Evolutionary conservation across 2,797 vertebrate species (phyloP), one percentile per base, ranked within the genome.

Genomic region (Galago senegalensis): DNA sequence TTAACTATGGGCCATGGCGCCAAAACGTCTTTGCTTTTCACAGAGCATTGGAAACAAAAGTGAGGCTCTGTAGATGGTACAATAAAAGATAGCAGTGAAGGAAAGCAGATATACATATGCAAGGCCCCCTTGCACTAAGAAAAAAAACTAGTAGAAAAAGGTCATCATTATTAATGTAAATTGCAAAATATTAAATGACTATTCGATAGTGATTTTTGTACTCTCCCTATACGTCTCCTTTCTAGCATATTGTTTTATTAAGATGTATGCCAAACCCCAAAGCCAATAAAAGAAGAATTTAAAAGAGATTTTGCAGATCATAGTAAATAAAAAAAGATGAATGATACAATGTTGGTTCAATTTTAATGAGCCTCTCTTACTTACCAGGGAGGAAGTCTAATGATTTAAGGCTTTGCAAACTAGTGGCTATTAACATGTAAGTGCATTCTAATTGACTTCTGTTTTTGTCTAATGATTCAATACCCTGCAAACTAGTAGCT

Each of bases 391-490:
- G 23, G 13, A 70, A 77, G 18, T 46, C 65, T 77, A 46, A 69
- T 92, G 53, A 86, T 72, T 91, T 89, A 94, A 89, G 83, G 2
- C 43, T 49, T 92, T 90, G 18, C 10, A 83, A 40, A 83, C 18
- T 73, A 81, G 25, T 46, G 20, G 31, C 49, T 96, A 13, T 87
- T 96, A 92, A 80, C 4, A 65, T 2, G 0, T 76, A 95, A 93
- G 40, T 92, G 34, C 40, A 65, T 70, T 96, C 70, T 80, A 70
- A 46, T 72, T 94, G 94, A 93, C 73, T 79, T 97, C 46, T 89
- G 69, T 75, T 83, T 93, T 92, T 91, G 61, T 75, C 43, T 95
- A 65, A 87, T 94, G 80, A 92, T 89, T 60, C 69, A 89, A 94
- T 29, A 20, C 25, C 53, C 20, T 37, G 13, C 2, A 69, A 86